Evolutionary conservation across 2,888 invertebrate species (phyloP).

Genomic region (Saturnia japonica): DNA sequence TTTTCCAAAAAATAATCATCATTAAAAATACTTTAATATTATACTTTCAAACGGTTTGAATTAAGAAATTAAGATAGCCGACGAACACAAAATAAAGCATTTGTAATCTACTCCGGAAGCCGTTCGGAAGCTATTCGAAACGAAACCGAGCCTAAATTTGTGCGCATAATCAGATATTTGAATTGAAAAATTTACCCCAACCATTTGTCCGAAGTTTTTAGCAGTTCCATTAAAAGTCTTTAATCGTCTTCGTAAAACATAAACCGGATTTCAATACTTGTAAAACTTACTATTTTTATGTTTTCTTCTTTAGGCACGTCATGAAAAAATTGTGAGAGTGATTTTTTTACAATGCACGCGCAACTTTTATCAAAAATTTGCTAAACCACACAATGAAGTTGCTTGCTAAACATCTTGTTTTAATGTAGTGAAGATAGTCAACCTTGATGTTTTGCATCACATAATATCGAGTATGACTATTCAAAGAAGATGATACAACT

Average conservation of each 20-base stretch:
- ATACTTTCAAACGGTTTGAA: constrained; percentile 55
- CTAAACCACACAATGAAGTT: no score
- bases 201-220: constrained; percentile 29
- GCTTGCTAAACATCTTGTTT: no score
- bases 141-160: constrained; percentile 56
- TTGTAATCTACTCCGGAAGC: constrained; percentile 72
- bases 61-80: constrained; percentile 77
- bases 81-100: constrained; percentile 66
- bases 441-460: no score
- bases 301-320: no score
- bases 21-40: constrained; percentile 16
- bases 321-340: no score
- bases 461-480: no score
- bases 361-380: no score
- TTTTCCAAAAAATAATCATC: neutral
- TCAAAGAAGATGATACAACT: no score
- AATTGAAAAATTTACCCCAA: constrained; percentile 48
- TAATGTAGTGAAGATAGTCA: no score
- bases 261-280: no score
- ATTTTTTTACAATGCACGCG: no score
- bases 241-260: neutral
- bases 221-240: neutral
- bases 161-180: constrained; percentile 63
- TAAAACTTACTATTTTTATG: no score
- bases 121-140: constrained; percentile 68